A percentile compares a stretch with the other conserved stretches of the same genome.
Evolutionary conservation across 2,113 vertebrate species (phyloP).

Genomic region (Tragulus kanchil): DNA sequence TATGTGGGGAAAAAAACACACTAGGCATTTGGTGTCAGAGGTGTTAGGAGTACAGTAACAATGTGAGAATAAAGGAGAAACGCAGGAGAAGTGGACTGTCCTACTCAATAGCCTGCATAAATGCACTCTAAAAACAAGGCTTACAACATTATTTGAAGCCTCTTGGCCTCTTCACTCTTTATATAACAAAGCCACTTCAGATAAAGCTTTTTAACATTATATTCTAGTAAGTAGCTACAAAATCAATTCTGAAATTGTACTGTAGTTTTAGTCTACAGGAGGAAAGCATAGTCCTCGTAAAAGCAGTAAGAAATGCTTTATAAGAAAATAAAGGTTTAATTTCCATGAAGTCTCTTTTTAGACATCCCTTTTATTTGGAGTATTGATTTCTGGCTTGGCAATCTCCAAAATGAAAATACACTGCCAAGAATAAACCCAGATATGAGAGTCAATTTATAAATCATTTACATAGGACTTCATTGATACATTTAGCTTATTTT

Average conservation of each 20-base stretch:
- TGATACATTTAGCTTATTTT: background rate
- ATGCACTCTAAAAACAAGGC: background rate
- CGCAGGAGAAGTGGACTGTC: background rate
- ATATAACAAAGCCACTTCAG: background rate
- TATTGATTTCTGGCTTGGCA: background rate
- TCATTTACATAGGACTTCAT: background rate
- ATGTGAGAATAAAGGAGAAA: background rate
- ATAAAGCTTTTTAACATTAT: background rate
- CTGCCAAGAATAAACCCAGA: background rate
- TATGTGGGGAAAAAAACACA: background rate
- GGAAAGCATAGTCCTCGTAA: background rate
- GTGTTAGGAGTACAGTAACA: background rate
- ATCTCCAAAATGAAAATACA: slow-evolving; percentile 5
- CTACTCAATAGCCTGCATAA: background rate
- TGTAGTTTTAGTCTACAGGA: background rate
- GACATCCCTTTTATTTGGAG: background rate
- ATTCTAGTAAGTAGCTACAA: background rate
- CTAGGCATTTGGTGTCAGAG: background rate
- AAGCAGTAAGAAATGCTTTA: background rate
- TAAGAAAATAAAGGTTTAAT: background rate
- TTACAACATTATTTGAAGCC: background rate
- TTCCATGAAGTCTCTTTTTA: background rate
- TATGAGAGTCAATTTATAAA: background rate
- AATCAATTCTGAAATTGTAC: slow-evolving; percentile 35
- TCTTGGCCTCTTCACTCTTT: background rate